Base-by-base conservation (phyloP, 2,888 invertebrate genomes). In the Leptopterna dolabrata region DNA sequence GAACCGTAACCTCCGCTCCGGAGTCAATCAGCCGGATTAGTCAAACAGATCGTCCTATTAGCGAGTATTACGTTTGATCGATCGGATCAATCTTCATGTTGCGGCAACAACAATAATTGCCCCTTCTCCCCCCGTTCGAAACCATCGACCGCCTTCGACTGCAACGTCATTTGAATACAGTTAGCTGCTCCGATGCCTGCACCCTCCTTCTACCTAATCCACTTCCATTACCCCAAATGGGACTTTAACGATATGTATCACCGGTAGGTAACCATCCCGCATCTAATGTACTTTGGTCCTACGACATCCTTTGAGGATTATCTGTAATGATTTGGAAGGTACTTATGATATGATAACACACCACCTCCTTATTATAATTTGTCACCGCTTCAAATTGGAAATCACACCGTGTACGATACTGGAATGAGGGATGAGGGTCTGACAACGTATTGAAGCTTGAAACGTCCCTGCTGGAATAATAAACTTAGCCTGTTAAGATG, bases 131-230 rank as follows among this genome's bases (percentile, higher is more conserved):
- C 78, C 16, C 7, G 45, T 45, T 78, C 43, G 2, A 45, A 36
- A 24, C 43, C 19, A 78, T 19, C 43, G 47, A 78, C 81, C 81
- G 51, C 29, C 81, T 24, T 43, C 51, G 47, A 27, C 81, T 51
- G 81, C 81, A 36, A n/a, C 36, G 81, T 81, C 81, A 81, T 81
- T 81, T 81, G 81, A 81, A 81, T 81, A 81, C 81, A 55, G 81
- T 81, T 81, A 81, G 51, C 81, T 55, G 51, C 51, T 51, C 55
- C 55, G 51, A 24, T 63, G 51, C 47, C 81, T 63, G 6, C 24
- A 24, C 63, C 24, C 24, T 16, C 51, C 51, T 4, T 16, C 51
- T n/a, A 16, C 63, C 63, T 63, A 63, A 63, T 63, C 63, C 63
- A 63, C 78, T 43, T 47, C 81, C 81, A 81, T 81, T 81, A 81